Base-by-base conservation (phyloP, 2,797 vertebrate species). In the Triplophysa bombifrons region DNA sequence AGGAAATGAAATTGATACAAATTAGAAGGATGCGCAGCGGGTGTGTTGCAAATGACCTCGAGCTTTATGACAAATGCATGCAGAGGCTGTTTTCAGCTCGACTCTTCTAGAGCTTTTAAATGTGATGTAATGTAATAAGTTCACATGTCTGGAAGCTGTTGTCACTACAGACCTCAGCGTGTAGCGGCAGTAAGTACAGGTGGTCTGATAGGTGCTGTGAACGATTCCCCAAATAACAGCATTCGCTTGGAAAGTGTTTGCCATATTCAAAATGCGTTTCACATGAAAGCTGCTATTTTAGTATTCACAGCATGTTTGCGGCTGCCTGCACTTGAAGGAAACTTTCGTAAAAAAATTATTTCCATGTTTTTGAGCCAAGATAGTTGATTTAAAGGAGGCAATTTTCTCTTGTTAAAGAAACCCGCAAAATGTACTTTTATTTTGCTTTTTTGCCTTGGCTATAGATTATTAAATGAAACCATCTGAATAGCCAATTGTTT, bases 1-100 rank as follows among this genome's bases (percentile, higher is more conserved):
- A 69, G 22, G 65, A 69, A 69, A 27, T 17, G 53, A 76, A 69
- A 76, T 60, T 17, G 53, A 69, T 69, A 69, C 65, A 76, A 69
- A 76, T 76, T 34, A 68, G 38, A 34, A 25, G 17, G 38, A 48
- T 48, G 58, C 64, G 68, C 74, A 69, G 25, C 60, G 25, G 65
- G 10, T 76, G 25, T 38, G 30, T 22, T 69, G n/a, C 25, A 77
- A 44, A 58, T 68, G 3, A 68, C 64, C 38, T 46, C 20, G 22
- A 38, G 63, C 46, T 75, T 55, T 76, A 48, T 46, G 64, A 76
- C 38, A 46, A 76, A 67, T 76, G 74, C 22, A 46, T 30, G 46
- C 8, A 38, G 27, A 55, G 50, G n/a, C 51, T 16, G 25, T 50
- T 69, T 5, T 1, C 44, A 60, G n/a, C 14, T 56, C 44, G 17